Conservation (phyloP, 2,113 vertebrate species). For the Cygnus buccinator region DNA sequence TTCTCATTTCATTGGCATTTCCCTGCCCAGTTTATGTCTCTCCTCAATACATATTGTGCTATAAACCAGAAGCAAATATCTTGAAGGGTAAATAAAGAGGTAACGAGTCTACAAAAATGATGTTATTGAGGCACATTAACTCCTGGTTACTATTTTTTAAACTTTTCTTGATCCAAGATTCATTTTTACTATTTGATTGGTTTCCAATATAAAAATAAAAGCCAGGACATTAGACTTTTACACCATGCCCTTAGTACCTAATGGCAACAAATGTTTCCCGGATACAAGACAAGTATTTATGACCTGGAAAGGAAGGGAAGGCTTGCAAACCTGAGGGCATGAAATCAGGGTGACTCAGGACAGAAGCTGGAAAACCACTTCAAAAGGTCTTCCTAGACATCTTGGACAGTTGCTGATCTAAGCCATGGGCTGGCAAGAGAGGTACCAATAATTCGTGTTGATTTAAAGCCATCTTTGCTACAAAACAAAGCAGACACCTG, state of each 20-base stretch:
- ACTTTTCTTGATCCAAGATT: slow-evolving; percentile 61
- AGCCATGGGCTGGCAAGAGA: not conserved
- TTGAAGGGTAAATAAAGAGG: slow-evolving; percentile 78
- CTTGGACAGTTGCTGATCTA: not conserved
- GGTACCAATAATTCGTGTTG: not conserved
- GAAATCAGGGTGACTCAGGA: slow-evolving; percentile 46
- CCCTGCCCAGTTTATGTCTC: slow-evolving; percentile 75
- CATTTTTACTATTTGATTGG: slow-evolving; percentile 56
- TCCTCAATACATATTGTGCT: slow-evolving; percentile 73
- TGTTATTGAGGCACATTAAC: slow-evolving; percentile 70
- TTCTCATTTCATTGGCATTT: slow-evolving; percentile 78
- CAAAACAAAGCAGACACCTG: slow-evolving; percentile 47
- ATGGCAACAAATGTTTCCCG: slow-evolving; percentile 16
- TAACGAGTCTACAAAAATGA: slow-evolving; percentile 69
- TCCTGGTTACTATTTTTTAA: slow-evolving; percentile 62
- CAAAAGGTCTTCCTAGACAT: not conserved
- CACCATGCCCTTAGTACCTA: slow-evolving; percentile 11
- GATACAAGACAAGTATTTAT: slow-evolving; percentile 43
- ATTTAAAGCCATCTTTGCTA: slow-evolving; percentile 17
- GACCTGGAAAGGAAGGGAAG: not conserved
- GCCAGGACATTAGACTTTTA: slow-evolving; percentile 58
- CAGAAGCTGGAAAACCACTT: slow-evolving; percentile 21
- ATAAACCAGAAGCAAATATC: slow-evolving; percentile 77
- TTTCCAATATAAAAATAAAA: slow-evolving; percentile 51
- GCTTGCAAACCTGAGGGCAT: not conserved